A percentile compares a stretch with the other conserved stretches of the same genome.
Conservation (phyloP, 2,113 vertebrate genomes). For the Notarius quadriscutis region DNA sequence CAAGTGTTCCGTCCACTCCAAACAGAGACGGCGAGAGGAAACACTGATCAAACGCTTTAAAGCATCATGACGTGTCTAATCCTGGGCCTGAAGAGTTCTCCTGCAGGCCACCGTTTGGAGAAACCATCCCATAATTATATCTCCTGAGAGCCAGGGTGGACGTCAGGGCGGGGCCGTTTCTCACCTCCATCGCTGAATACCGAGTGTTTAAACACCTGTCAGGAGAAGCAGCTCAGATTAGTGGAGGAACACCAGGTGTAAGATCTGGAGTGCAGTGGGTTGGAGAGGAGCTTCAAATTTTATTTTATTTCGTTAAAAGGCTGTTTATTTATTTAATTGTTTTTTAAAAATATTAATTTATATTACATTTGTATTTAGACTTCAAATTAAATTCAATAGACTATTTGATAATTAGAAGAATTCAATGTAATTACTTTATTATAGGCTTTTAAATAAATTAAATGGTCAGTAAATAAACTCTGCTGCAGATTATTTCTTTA, state of each 20-base stretch:
- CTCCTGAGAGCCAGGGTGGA: neutral
- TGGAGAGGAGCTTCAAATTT: neutral
- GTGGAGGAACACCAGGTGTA: neutral
- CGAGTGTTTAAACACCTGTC: neutral
- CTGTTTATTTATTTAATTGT: too few species aligned
- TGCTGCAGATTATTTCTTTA: neutral
- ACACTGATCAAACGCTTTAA: neutral
- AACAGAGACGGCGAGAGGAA: neutral
- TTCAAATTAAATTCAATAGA: neutral
- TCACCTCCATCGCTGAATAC: neutral
- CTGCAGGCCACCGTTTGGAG: neutral
- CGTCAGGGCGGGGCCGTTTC: neutral
- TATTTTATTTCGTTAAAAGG: too few species aligned
- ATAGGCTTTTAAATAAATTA: neutral
- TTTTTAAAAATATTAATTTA: too few species aligned
- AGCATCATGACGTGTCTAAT: neutral
- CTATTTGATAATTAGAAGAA: too few species aligned
- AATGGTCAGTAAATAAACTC: neutral
- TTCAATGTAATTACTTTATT: too few species aligned
- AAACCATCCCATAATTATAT: neutral
- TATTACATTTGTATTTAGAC: too few species aligned
- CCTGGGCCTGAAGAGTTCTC: neutral
- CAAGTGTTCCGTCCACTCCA: neutral
- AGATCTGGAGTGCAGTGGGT: neutral
- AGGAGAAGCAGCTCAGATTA: neutral